Evolutionary conservation across 2,797 vertebrate species (phyloP).

Genomic region (Phaenicophaeus curvirostris): DNA sequence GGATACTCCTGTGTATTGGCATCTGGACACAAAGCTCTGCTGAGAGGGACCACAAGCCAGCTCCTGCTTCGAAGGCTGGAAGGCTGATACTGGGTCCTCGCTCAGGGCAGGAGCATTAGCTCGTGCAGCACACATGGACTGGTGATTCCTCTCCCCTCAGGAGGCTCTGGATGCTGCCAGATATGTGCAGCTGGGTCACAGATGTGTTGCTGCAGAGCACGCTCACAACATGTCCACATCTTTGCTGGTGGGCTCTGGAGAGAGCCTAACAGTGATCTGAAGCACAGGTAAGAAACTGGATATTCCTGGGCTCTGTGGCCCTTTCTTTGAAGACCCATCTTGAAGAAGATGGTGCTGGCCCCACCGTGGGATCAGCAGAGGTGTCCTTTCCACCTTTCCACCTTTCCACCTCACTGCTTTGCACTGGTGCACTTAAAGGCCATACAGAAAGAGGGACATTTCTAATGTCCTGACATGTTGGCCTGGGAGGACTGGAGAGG

Average conservation of each 20-base stretch:
- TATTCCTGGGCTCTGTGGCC: neutral
- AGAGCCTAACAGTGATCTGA: neutral
- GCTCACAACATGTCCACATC: neutral
- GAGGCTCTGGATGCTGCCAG: neutral
- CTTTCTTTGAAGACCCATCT: neutral
- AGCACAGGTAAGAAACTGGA: neutral
- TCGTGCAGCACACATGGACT: neutral
- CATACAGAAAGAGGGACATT: neutral
- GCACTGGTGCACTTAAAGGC: neutral
- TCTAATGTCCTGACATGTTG: accelerated
- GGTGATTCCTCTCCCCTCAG: neutral
- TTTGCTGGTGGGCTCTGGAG: neutral
- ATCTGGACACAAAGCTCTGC: neutral
- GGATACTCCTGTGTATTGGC: neutral
- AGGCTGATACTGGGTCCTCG: neutral
- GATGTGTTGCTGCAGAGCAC: neutral
- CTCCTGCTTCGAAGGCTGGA: neutral
- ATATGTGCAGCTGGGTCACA: neutral
- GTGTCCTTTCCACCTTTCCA: neutral
- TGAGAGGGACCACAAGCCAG: neutral
- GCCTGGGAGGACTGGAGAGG: neutral
- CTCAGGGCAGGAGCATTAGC: neutral
- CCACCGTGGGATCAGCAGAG: neutral
- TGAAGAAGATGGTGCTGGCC: neutral
- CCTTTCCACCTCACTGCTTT: neutral